Percentiles rank a stretch among this genome's conserved stretches.
Evolutionary conservation across 2,113 vertebrate species (phyloP).

Genomic region (Pterocles gutturalis): DNA sequence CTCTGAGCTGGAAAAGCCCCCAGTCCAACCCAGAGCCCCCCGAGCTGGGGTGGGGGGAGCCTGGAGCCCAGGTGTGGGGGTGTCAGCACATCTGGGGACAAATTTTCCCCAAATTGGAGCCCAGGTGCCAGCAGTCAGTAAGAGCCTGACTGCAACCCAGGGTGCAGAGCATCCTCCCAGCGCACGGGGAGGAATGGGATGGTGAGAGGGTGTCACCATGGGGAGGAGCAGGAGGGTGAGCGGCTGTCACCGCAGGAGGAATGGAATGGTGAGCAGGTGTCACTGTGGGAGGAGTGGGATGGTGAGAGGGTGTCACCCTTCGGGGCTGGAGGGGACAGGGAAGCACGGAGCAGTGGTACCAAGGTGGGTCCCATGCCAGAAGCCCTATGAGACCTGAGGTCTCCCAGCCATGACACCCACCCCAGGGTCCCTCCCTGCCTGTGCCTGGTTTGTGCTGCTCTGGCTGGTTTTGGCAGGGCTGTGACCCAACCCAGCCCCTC

Average conservation of each 20-base stretch:
- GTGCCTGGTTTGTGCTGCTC: background rate
- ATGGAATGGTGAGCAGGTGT: background rate
- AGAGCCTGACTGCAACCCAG: background rate
- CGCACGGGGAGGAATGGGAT: rapidly evolving
- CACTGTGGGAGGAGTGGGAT: background rate
- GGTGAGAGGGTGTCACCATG: background rate
- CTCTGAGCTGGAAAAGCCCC: background rate
- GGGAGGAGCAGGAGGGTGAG: background rate
- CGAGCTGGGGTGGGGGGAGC: background rate
- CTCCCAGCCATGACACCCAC: background rate
- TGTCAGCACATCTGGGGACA: background rate
- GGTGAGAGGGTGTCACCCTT: background rate
- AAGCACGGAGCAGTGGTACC: background rate
- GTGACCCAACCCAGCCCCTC: background rate
- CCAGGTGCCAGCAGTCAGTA: background rate
- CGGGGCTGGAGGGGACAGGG: background rate
- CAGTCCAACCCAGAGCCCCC: background rate
- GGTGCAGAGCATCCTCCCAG: background rate
- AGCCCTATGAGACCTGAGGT: background rate
- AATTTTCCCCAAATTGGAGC: background rate
- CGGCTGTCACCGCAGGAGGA: background rate
- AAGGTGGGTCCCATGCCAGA: background rate
- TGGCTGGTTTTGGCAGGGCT: background rate
- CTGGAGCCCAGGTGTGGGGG: background rate
- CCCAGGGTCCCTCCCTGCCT: background rate